A percentile compares a stretch with the other conserved stretches of the same genome.
These are phyloP conservation scores for Dreissena rostriformis DNA, from an alignment of 1,140 invertebrate genomes.

Conservation along the genomic window DNA sequence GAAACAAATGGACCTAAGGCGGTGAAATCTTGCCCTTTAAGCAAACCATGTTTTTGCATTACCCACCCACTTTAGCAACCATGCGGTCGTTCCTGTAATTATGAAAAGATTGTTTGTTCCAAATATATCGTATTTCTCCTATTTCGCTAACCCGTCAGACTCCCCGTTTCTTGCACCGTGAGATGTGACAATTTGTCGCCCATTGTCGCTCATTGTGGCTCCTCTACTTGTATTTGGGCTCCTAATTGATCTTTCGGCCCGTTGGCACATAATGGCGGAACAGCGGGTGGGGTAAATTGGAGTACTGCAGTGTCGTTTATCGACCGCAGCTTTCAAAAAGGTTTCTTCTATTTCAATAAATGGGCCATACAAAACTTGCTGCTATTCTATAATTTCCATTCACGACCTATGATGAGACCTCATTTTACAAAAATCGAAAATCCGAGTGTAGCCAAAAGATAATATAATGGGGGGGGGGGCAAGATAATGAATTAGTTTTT, in stretches of 20 bases:
- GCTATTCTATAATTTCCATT: slow-evolving; percentile 3
- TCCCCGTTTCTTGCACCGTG: slow-evolving; percentile 5
- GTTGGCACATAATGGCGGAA: slow-evolving; percentile 3
- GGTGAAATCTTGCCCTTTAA: too few relatives aligned
- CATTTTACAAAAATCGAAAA: slow-evolving; percentile 32
- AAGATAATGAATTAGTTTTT: not conserved
- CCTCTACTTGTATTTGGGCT: slow-evolving; percentile 23
- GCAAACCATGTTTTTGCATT: not conserved
- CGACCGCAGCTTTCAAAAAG: slow-evolving; percentile 11
- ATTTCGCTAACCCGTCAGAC: not conserved
- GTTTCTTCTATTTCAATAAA: slow-evolving; percentile 29
- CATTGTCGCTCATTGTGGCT: slow-evolving; percentile 12
- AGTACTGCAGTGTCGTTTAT: slow-evolving; percentile 27
- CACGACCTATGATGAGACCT: slow-evolving; percentile 20
- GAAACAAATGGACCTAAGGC: not conserved
- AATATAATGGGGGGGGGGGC: not conserved
- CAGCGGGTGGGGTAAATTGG: slow-evolving; percentile 31
- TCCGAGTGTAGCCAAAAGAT: slow-evolving; percentile 1
- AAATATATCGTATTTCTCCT: too few relatives aligned
- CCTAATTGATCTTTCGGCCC: slow-evolving; percentile 44
- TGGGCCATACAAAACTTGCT: slow-evolving; percentile 11
- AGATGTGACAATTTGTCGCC: slow-evolving; percentile 41
- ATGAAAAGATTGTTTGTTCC: too few relatives aligned
- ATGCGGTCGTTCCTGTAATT: slow-evolving; percentile 8
- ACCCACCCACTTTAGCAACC: not conserved